Percentiles rank a stretch among this genome's conserved stretches.
These are phyloP conservation scores for Mesembrinibis cayennensis DNA, from an alignment of 2,113 vertebrate genomes.

Conservation along the genomic window DNA sequence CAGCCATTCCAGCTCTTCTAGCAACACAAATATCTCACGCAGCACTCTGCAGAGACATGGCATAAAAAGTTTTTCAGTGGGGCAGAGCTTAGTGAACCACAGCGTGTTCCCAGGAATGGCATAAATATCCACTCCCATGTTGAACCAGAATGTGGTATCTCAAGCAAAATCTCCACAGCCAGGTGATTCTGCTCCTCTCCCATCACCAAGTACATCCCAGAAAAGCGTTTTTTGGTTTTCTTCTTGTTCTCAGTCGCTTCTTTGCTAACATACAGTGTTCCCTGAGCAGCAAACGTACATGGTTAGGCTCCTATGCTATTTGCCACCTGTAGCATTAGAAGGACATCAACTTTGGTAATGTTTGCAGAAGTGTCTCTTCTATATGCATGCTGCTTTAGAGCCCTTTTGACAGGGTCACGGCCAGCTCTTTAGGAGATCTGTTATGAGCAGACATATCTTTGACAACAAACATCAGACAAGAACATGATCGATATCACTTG, in stretches of 20 bases:
- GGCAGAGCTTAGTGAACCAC: neutral
- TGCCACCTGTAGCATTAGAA: neutral
- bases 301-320: neutral
- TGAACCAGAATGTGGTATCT: neutral
- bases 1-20: neutral
- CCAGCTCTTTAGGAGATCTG: neutral
- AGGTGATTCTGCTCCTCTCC: neutral
- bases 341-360: neutral
- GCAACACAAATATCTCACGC: neutral
- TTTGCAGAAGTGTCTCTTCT: neutral
- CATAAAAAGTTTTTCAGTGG: neutral
- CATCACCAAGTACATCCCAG: neutral
- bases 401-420: neutral
- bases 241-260: neutral
- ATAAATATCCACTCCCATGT: neutral
- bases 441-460: neutral
- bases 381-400: neutral
- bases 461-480: neutral
- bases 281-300: neutral
- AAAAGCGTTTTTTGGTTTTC: neutral
- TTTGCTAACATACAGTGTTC: neutral
- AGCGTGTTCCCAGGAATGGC: neutral
- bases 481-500: neutral
- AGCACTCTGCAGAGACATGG: neutral
- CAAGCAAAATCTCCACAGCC: neutral